Evolutionary conservation across 2,797 vertebrate genomes (phyloP), one percentile per base, ranked within the genome.

Genomic region (Manis javanica): DNA sequence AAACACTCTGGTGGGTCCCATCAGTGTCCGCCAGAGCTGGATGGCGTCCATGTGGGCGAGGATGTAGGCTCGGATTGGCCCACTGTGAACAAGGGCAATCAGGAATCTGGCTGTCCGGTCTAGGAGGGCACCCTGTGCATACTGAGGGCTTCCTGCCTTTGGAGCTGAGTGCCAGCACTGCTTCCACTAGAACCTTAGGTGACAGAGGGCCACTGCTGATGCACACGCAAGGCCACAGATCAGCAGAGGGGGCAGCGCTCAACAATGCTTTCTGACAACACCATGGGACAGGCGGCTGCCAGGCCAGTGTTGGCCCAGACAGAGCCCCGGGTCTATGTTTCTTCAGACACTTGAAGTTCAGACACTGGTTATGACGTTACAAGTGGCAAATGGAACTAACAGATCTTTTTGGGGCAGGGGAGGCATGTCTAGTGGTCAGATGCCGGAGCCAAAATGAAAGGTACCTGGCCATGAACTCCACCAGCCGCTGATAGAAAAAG

Each of bases 401-500:
- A 39, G 68, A 23, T 57, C 68, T 82, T 14, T 66, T 57, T 49
- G 21, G 11, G 63, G 39, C 23, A 42, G 37, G 72, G 34, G 15
- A 59, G 61, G 37, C 18, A 71, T 5, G 15, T 64, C 42, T 69
- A 46, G 8, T 18, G 92, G 71, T 4, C 6, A 90, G 53, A 93
- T 21, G 23, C 7, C 3, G 0, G 34, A 26, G n/a, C 53, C n/a
- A 66, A 93, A 93, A 69, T 61, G 3, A 78, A 10, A 89, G 87
- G 97, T 98, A 99, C 99, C 99, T 99, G 95, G 99, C 99, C 99
- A 99, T 99, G 98, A 99, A 99, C 97, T 99, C 99, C 98, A 99
- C 99, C 96, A 99, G 98, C 95, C 99, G 99, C 98, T 99, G 99
- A 98, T 99, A 99, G 99, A 99, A 99, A 98, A 99, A 99, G 57